Conservation (phyloP, 35 echinoderm and acorn worm species). For the Anneissia japonica region DNA sequence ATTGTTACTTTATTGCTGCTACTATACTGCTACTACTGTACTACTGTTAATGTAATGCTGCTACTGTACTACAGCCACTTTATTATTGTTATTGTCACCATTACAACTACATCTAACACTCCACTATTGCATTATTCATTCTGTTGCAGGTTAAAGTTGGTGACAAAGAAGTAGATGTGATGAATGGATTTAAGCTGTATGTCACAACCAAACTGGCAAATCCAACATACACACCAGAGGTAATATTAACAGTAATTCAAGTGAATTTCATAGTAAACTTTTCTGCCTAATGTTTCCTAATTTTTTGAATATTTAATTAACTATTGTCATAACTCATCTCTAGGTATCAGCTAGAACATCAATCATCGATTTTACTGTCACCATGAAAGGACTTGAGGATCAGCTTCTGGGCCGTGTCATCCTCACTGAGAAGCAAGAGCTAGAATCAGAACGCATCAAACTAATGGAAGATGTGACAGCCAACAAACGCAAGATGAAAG, state of each 20-base stretch:
- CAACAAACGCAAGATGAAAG: conserved; percentile 98
- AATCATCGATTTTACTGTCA: conserved; percentile 98
- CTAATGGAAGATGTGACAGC: conserved; percentile 95
- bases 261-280: too few relatives aligned
- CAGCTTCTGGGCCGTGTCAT: conserved; percentile 89
- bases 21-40: too few relatives aligned
- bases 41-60: too few relatives aligned
- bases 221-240: conserved; percentile 95
- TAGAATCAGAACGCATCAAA: conserved; percentile 81
- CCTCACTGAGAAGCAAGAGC: conserved; percentile 89
- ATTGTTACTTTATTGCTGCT: too few relatives aligned
- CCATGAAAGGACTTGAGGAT: conserved; percentile 93
- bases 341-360: conserved; percentile 86
- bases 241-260: conserved; percentile 4
- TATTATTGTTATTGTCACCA: too few relatives aligned
- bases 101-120: too few relatives aligned
- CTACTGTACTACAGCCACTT: too few relatives aligned
- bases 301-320: not conserved
- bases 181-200: conserved; percentile 82
- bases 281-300: too few relatives aligned
- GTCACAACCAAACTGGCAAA: conserved; percentile 95
- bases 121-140: not conserved
- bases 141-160: conserved; percentile 83
- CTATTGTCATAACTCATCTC: not conserved
- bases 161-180: conserved; percentile 90